Conservation (phyloP, 2,113 vertebrate genomes). For the Ailurus styani region DNA sequence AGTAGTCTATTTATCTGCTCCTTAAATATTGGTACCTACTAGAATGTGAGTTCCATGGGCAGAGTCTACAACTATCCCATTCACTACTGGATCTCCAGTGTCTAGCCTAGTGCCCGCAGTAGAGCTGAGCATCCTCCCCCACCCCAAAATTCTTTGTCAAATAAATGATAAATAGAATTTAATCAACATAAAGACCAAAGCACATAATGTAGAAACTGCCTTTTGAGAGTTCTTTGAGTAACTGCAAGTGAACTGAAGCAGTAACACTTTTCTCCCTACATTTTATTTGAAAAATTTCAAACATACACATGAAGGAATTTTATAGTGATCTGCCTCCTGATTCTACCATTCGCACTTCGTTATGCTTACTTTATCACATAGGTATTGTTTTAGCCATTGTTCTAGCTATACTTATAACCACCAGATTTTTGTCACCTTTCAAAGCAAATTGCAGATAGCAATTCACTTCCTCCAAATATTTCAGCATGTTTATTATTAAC, state of each 20-base stretch:
- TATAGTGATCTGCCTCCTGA: not conserved
- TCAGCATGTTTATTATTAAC: not conserved
- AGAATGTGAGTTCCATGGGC: not conserved
- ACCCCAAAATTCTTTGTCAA: not conserved
- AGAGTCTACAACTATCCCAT: not conserved
- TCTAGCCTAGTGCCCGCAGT: not conserved
- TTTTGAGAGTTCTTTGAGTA: conserved; percentile 9
- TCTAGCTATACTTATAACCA: not conserved
- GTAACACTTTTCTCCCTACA: not conserved
- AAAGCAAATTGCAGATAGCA: not conserved
- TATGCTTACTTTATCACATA: not conserved
- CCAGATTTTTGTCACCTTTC: not conserved
- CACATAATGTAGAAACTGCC: not conserved
- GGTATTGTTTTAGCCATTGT: not conserved
- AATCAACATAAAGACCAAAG: not conserved
- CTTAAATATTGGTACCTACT: not conserved
- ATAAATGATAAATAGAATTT: not conserved
- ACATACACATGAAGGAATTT: not conserved
- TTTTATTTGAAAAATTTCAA: conserved; percentile 9
- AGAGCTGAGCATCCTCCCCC: rapidly evolving
- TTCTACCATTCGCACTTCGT: not conserved
- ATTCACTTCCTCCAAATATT: not conserved
- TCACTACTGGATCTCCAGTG: not conserved
- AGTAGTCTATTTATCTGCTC: not conserved
- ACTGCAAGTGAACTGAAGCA: not conserved